Base-by-base conservation (phyloP, 2,797 vertebrate genomes). In the Tapera naevia region DNA sequence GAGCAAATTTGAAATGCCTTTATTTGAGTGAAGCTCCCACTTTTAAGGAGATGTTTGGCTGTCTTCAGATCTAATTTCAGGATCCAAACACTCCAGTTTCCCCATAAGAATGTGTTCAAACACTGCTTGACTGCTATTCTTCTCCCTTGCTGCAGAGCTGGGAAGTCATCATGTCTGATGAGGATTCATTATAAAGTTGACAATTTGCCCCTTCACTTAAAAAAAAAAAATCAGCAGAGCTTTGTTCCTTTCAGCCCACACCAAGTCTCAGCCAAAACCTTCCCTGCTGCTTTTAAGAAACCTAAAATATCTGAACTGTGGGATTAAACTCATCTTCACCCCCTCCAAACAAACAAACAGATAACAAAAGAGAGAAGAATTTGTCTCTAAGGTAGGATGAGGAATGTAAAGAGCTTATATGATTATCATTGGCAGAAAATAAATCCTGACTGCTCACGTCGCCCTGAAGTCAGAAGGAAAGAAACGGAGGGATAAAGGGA, bases 71-170 rank as follows among this genome's bases (percentile, higher is more conserved):
- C 72, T 86, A 66, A 96, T 92, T 91, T 92, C 86, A 74, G 93
- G 69, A 92, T 88, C 87, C 82, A 93, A 96, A 95, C 53, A 70
- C 75, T 89, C 73, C 91, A 62, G 81, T 96, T 95, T 96, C 83
- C 79, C 78, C 46, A 37, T 64, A 89, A 92, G 87, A 78, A 87
- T 93, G 91, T 95, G 89, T 96, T 96, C 89, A 94, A 89, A 95
- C 88, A 89, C 58, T 12, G 6, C 88, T 73, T 37, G 56, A 33
- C 76, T 74, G 67, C 86, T 86, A 45, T 88, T 80, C 75, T 78
- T 79, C 72, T 93, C 69, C 84, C 86, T 67, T 61, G 62, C 80
- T 66, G 72, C 91, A 41, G 82, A 93, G 89, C 58, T 74, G 56
- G 81, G 87, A 92, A 96, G 60, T 46, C 65, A 60, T 88, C 51